These are phyloP conservation scores for Volucella zonaria DNA, from an alignment of 2,888 invertebrate genomes.

Conservation along the genomic window DNA sequence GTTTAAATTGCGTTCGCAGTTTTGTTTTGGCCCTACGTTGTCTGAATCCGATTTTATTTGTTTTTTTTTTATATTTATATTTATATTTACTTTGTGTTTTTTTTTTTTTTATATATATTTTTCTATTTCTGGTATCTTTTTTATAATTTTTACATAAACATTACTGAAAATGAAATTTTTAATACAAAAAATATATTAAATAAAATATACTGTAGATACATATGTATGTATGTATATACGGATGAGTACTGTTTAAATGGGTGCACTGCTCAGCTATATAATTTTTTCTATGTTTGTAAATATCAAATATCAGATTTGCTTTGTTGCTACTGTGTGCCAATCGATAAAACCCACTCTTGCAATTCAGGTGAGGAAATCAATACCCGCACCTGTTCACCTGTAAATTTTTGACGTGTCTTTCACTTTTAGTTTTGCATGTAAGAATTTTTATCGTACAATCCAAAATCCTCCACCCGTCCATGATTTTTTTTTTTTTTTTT, in stretches of 20 bases:
- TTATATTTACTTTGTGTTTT: no score
- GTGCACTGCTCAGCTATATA: conserved; percentile 46
- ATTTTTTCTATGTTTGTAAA: conserved; percentile 30
- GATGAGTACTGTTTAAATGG: conserved; percentile 33
- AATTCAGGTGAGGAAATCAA: not conserved
- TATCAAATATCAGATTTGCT: conserved; percentile 28
- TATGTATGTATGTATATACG: conserved; percentile 26
- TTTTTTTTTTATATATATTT: no score
- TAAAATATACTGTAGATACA: conserved; percentile 53
- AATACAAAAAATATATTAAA: conserved; percentile 10
- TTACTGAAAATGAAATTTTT: conserved; percentile 17
- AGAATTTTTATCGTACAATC: no score
- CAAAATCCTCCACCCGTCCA: no score
- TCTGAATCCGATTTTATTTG: conserved; percentile 66
- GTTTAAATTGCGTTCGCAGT: conserved; percentile 19
- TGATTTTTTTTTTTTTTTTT: no score
- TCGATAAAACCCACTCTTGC: not conserved
- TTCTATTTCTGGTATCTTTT: conserved; percentile 32
- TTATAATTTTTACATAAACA: conserved; percentile 30
- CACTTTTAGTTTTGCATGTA: not conserved
- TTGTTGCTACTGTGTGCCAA: conserved; percentile 24
- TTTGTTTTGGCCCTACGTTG: conserved; percentile 54
- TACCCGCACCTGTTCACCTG: not conserved
- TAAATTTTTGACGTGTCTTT: not conserved
- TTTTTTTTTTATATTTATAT: not conserved